Conservation (phyloP, 2,113 vertebrate genomes). For the Argyrosomus japonicus region DNA sequence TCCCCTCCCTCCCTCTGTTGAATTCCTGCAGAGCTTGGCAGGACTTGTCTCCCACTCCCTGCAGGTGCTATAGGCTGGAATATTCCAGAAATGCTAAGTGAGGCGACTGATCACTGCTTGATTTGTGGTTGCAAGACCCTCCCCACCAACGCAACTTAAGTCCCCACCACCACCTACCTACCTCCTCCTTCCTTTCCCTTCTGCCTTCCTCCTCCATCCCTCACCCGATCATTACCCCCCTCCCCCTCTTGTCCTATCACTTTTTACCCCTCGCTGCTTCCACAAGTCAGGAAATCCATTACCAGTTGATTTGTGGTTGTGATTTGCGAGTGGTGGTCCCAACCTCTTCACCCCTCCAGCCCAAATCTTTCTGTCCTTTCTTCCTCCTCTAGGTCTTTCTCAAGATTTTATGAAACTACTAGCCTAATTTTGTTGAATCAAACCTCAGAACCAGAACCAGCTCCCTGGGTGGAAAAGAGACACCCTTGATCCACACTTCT, state of each 20-base stretch:
- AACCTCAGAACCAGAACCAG: too few relatives aligned
- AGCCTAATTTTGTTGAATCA: too few relatives aligned
- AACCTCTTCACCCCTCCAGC: not conserved
- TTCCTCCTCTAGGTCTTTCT: too few relatives aligned
- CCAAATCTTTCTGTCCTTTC: not conserved
- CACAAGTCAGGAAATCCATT: conserved; percentile 6
- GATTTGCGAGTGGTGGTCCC: not conserved
- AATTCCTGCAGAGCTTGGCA: conserved; percentile 78
- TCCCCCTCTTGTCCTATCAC: conserved; percentile 30
- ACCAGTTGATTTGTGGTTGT: conserved; percentile 43
- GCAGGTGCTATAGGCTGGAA: conserved; percentile 80
- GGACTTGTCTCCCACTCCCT: conserved; percentile 66
- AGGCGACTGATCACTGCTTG: conserved; percentile 69
- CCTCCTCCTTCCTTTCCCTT: conserved; percentile 32
- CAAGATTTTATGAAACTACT: too few relatives aligned
- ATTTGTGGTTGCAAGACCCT: conserved; percentile 71
- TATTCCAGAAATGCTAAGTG: conserved; percentile 73
- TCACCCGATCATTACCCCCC: conserved; percentile 25
- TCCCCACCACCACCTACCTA: not conserved
- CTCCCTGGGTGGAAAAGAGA: too few relatives aligned
- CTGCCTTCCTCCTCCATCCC: not conserved
- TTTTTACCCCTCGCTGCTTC: conserved; percentile 30
- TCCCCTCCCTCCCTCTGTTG: not conserved
- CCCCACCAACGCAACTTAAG: conserved; percentile 1
- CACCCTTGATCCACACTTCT: too few relatives aligned